Evolutionary conservation across 2,888 invertebrate species (phyloP), one percentile per base, ranked within the genome.

Genomic region (Eilema sororculum): DNA sequence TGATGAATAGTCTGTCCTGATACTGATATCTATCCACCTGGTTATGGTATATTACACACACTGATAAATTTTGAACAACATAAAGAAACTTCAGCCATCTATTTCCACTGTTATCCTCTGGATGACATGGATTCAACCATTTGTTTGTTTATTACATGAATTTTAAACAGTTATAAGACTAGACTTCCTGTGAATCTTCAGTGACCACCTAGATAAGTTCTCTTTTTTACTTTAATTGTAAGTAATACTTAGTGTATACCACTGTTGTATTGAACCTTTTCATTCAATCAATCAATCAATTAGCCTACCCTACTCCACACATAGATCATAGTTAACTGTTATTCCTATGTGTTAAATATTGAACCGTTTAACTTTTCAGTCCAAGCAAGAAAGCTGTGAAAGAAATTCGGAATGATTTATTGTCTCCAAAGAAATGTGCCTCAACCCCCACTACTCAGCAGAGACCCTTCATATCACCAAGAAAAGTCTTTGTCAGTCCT

Each of bases 401-500:
- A n/a, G n/a, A n/a, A n/a, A 71, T 86, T 59, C 87, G 86, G 59
- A 89, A 86, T 85, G 91, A 91, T 46, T 79, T 91, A 25, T 95
- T 95, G 79, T 96, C 97, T 10, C 97, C 97, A 2, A 96, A 95
- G 69, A 97, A 97, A 69, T 65, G 70, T 56, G 22, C 33, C 83
- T 79, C 90, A 67, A 77, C 81, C 77, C 76, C 82, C 24, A 93
- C 95, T 30, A 91, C 90, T 74, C 79, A 96, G 83, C 94, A 96
- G 85, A 87, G 86, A 69, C 93, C 94, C 69, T 89, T 96, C 52
- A 95, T 96, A 88, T 96, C 96, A 62, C 97, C 96, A 13, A 95
- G 97, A 74, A 96, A 96, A 85, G 96, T 96, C 58, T 89, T 96
- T 69, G 95, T 96, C 58, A 96, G 96, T 76, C 92, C 97, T n/a